A percentile compares a stretch with the other conserved stretches of the same genome.
phyloP scores from a whole-genome alignment of 2,888 invertebrate genomes.

The Leucophenga maculata region DNA sequence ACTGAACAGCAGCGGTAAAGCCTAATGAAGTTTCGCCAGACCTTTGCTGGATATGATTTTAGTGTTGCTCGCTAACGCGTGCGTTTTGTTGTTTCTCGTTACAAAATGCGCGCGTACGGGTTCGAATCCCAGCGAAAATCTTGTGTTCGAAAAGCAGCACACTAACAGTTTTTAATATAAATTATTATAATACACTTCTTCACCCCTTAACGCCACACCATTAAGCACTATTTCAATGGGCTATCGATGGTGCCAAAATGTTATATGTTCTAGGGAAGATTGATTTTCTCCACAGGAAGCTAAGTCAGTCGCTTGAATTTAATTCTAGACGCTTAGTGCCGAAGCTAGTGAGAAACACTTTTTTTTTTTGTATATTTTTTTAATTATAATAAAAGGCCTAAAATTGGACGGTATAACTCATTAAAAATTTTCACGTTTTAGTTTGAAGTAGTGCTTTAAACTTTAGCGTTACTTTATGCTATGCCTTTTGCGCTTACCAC shows the following conservation, averaged over 20 bases:
- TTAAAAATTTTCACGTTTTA: no score
- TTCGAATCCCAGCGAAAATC: background rate
- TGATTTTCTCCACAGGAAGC: slow-evolving; percentile 21
- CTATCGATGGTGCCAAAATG: background rate
- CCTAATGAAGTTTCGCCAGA: no score
- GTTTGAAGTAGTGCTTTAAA: background rate
- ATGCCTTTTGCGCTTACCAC: background rate
- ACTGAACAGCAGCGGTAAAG: no score
- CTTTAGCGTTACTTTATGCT: background rate
- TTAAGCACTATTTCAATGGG: background rate
- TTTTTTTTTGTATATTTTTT: background rate
- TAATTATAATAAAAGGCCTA: no score
- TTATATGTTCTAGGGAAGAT: slow-evolving; percentile 15
- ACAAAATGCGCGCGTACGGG: background rate
- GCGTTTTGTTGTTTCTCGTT: no score
- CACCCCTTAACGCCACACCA: background rate
- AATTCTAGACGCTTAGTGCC: slow-evolving; percentile 26
- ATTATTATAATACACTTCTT: background rate
- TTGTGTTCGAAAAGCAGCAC: no score
- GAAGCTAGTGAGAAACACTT: background rate
- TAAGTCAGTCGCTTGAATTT: slow-evolving; percentile 22
- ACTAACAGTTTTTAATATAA: background rate
- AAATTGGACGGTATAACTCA: no score
- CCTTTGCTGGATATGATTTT: no score
- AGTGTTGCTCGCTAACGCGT: no score